Conservation (phyloP, 1,140 invertebrate species). For the Anastrepha ludens region DNA sequence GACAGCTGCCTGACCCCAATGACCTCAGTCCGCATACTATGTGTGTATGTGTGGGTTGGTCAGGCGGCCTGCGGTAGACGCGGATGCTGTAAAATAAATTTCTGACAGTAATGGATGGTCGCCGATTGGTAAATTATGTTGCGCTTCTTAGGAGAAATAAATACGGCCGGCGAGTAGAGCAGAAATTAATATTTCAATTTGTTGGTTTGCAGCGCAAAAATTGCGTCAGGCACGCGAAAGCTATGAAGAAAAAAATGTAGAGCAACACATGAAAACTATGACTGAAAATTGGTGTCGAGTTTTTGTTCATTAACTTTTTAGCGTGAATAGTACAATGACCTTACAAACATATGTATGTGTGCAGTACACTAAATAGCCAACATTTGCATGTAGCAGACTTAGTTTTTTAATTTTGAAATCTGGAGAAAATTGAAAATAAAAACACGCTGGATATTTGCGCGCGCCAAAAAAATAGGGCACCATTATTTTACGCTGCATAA, state of each 20-base stretch:
- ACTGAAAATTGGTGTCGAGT: neutral
- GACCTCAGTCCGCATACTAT: slow-evolving; percentile 36
- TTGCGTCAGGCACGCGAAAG: neutral
- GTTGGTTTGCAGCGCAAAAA: neutral
- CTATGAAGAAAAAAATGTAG: neutral
- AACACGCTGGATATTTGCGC: slow-evolving; percentile 5
- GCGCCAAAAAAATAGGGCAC: slow-evolving; percentile 17
- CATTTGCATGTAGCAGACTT: neutral
- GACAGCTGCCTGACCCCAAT: slow-evolving; percentile 37
- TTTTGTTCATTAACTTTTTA: neutral
- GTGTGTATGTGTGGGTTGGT: neutral
- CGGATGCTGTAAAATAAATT: neutral
- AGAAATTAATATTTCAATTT: neutral
- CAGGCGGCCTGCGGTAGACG: too few species aligned
- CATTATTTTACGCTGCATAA: slow-evolving; percentile 44
- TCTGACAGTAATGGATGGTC: slow-evolving; percentile 34
- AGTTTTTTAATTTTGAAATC: neutral
- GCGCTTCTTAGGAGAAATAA: neutral
- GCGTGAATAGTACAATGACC: slow-evolving; percentile 37
- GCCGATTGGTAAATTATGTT: slow-evolving; percentile 32
- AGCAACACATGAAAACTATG: neutral
- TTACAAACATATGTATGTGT: neutral
- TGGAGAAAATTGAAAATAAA: slow-evolving; percentile 15
- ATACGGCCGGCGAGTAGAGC: neutral
- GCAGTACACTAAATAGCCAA: neutral